Evolutionary conservation across 2,797 vertebrate genomes (phyloP), one percentile per base, ranked within the genome.

Genomic region (Odontamblyopus rebecca): DNA sequence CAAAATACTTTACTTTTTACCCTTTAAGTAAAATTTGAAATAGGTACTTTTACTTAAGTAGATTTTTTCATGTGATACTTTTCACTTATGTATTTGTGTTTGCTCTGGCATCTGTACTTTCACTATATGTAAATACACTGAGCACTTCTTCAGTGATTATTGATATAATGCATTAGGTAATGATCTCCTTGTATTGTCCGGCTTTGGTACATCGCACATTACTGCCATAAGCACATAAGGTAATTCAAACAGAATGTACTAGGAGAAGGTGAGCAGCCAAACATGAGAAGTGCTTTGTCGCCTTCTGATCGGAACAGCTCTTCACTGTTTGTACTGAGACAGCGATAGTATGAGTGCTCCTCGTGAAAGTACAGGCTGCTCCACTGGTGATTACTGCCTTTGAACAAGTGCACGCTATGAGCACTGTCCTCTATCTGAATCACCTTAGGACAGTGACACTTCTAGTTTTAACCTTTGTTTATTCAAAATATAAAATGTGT

Each of bases 191-290:
- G 44, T 48, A 16, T 48, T 26, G 26, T 56, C 0, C 26, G 8
- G 8, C n/a, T 53, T 53, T n/a, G n/a, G 51, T n/a, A 11, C 23
- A 56, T 26, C 2, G 9, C 23, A 57, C 23, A 57, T 23, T 56
- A 9, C 7, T 3, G 53, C 8, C n/a, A 56, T 23, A 59, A 61
- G 76, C 79, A 73, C 72, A 81, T 63, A 51, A 60, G 12, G 13
- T 15, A 48, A 15, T 41, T 44, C 7, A 60, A 32, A 61, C 59
- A 30, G 16, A 60, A 60, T 60, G 32, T 61, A 8, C 60, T 35
- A 5, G 5, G 29, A 6, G 15, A 12, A 32, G 27, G 29, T 19
- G 16, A 32, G 35, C 29, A 18, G 5, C 57, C 54, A 57, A 26
- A 30, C 27, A 60, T 11, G 27, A 60, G 57, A 29, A 30, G 9